A percentile compares a stretch with the other conserved stretches of the same genome.
Evolutionary conservation across 2,797 vertebrate genomes (phyloP).

Genomic region (Macroramphosus scolopax): DNA sequence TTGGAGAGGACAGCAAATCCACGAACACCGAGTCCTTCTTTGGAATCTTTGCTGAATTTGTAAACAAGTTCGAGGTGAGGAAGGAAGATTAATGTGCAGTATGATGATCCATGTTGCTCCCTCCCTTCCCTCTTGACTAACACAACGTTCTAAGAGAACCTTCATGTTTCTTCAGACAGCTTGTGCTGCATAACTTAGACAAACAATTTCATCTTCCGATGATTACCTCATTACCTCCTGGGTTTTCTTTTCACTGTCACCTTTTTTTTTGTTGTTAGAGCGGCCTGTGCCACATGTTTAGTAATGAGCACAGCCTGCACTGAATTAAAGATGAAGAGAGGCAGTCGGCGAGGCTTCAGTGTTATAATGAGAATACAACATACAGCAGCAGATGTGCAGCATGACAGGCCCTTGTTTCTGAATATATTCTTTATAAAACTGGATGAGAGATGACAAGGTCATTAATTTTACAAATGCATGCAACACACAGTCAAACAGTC

Average conservation of each 20-base stretch:
- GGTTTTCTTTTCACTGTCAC: no score
- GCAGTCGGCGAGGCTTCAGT: no score
- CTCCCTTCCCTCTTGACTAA: not conserved
- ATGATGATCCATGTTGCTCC: no score
- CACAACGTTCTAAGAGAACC: not conserved
- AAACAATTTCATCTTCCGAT: no score
- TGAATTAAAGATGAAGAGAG: conserved; percentile 3
- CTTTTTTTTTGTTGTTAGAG: no score
- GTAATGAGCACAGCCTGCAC: conserved; percentile 17
- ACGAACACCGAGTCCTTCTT: conserved; percentile 93
- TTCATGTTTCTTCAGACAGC: not conserved
- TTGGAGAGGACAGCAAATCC: conserved; percentile 89
- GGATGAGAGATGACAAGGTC: no score
- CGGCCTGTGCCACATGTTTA: not conserved
- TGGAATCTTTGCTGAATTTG: conserved; percentile 94
- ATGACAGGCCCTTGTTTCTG: no score
- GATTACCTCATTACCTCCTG: no score
- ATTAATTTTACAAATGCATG: no score
- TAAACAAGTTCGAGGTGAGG: conserved; percentile 93
- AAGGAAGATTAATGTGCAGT: no score
- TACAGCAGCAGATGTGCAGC: not conserved
- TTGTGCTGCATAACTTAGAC: conserved; percentile 7
- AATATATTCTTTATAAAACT: no score
- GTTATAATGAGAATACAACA: conserved; percentile 6
- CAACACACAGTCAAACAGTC: no score